Evolutionary conservation across 1,140 invertebrate genomes (phyloP), one percentile per base, ranked within the genome.

Genomic region (Caenorhabditis elegans): DNA sequence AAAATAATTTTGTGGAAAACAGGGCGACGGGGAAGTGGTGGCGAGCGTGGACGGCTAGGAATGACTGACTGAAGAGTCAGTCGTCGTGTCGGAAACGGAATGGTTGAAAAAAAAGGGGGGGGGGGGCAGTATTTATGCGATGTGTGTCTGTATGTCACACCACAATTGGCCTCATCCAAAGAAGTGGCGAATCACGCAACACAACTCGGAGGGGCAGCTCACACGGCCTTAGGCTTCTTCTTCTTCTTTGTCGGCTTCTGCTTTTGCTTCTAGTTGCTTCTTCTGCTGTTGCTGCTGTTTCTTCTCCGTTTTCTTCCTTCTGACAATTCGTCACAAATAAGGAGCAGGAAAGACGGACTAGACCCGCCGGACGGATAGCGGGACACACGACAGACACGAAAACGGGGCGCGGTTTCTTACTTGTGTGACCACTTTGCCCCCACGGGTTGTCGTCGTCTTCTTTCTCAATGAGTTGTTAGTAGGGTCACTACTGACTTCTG

Each of bases 91-190:
- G 34, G 60, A 70, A 70, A 70, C 60, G 34, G 60, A 70, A 70
- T 70, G 60, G 34, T 70, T 70, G 60, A n/a, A n/a, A n/a, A n/a
- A n/a, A n/a, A n/a, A n/a, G n/a, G n/a, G 60, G 39, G 28, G 34
- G 60, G 60, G n/a, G 34, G 60, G n/a, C n/a, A n/a, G 34, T 39
- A 34, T 70, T 39, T 70, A 39, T 70, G 39, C 43, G 60, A 17
- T 31, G 1, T 11, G 34, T 43, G 60, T 70, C 60, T 70, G 60
- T 70, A 70, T 70, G 34, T 39, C 34, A 70, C 60, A 70, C 60
- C 60, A 70, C 60, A 70, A 70, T 70, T 70, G 60, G 60, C 60
- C 60, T 70, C 60, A 70, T 70, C 60, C 60, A 70, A 70, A 70
- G 60, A 70, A 70, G 60, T 70, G 60, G 34, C 60, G 60, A 70